A percentile compares a stretch with the other conserved stretches of the same genome.
These are phyloP conservation scores for Noturus placidus DNA, from an alignment of 2,113 vertebrate species.

Conservation along the genomic window DNA sequence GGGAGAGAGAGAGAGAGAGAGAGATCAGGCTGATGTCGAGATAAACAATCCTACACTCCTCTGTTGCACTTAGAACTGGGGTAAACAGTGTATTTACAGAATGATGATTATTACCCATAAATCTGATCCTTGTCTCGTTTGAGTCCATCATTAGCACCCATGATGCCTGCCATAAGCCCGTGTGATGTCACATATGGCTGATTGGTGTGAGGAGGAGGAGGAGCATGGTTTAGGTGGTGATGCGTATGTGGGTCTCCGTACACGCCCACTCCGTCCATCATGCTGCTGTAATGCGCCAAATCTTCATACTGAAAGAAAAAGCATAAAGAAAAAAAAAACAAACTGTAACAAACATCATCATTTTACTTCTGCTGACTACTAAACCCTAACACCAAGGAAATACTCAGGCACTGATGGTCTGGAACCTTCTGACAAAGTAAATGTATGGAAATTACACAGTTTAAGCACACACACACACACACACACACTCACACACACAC, in stretches of 20 bases:
- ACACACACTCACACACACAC: background rate
- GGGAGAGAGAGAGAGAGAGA: no score
- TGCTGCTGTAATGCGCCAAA: conserved; percentile 87
- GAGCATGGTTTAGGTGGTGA: conserved; percentile 89
- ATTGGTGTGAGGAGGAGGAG: conserved; percentile 83
- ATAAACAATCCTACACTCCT: background rate
- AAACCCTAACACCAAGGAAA: background rate
- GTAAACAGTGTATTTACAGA: background rate
- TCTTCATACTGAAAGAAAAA: conserved; percentile 85
- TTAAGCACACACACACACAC: background rate
- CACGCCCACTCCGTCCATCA: conserved; percentile 93
- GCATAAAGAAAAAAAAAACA: background rate
- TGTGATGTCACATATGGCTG: conserved; percentile 93
- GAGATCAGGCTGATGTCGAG: background rate
- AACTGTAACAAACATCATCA: background rate
- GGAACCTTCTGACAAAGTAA: background rate
- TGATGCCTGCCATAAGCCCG: conserved; percentile 87
- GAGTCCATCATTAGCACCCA: conserved; percentile 91
- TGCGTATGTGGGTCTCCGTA: conserved; percentile 93
- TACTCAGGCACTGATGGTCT: background rate
- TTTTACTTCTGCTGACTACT: background rate
- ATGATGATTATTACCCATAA: conserved; percentile 81
- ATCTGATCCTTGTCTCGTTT: conserved; percentile 97
- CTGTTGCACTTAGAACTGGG: background rate
- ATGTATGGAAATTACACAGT: background rate